Evolutionary conservation across 2,888 invertebrate genomes (phyloP).

Genomic region (Spisula solida): DNA sequence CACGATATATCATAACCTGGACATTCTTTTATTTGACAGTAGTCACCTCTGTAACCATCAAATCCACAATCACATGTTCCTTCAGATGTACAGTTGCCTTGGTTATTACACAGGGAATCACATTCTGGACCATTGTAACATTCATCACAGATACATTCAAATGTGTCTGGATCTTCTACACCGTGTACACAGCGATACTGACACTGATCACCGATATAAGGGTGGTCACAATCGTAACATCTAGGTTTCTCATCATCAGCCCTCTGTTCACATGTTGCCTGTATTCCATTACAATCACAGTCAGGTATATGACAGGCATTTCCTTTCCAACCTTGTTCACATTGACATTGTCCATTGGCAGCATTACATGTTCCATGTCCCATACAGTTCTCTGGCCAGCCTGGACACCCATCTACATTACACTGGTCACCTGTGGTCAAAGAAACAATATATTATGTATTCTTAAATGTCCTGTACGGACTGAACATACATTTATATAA

Average conservation of each 20-base stretch:
- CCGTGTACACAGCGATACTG: conserved; percentile 77
- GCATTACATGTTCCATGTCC: conserved; percentile 77
- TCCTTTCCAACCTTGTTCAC: conserved; percentile 78
- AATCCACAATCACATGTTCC: conserved; percentile 80
- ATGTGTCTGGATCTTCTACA: conserved; percentile 64
- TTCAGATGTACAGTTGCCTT: conserved; percentile 69
- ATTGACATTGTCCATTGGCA: conserved; percentile 74
- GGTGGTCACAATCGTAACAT: conserved; percentile 76
- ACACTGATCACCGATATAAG: conserved; percentile 79
- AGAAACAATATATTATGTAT: not conserved
- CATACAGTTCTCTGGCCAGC: conserved; percentile 79
- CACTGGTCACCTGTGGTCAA: conserved; percentile 72
- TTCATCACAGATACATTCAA: conserved; percentile 75
- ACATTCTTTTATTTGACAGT: conserved; percentile 77
- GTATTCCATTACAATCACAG: conserved; percentile 75
- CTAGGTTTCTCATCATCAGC: conserved; percentile 72
- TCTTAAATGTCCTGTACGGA: conserved; percentile 78
- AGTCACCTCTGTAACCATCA: conserved; percentile 75
- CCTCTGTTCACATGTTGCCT: conserved; percentile 71
- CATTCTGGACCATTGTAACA: conserved; percentile 79
- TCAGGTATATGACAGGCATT: conserved; percentile 76
- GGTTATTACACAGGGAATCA: conserved; percentile 72
- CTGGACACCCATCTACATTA: conserved; percentile 77
- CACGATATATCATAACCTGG: conserved; percentile 75
- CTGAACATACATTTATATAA: conserved; percentile 75